A percentile compares a stretch with the other conserved stretches of the same genome.
phyloP scores from a whole-genome alignment of 2,888 invertebrate species.

The Hypselothyrea guttata region DNA sequence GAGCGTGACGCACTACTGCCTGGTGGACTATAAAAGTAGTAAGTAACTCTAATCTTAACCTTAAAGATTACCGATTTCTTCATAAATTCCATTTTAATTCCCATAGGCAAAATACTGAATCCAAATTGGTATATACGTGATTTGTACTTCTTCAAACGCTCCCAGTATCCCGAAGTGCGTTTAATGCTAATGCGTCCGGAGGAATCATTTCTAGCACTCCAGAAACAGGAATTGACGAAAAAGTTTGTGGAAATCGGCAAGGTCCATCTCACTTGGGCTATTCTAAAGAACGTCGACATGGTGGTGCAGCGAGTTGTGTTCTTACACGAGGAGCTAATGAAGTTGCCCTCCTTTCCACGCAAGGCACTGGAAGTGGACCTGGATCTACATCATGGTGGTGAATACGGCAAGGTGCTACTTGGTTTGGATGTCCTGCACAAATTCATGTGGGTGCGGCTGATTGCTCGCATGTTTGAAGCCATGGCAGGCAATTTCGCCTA shows the following conservation, averaged over 20 bases:
- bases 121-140: constrained; percentile 97
- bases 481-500: constrained; percentile 99
- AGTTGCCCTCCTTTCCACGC: constrained; percentile 98
- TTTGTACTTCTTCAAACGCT: constrained; percentile 96
- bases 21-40: constrained; percentile 99
- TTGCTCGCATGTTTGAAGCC: constrained; percentile 97
- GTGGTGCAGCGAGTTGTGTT: constrained; percentile 99
- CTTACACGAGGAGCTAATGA: constrained; percentile 99
- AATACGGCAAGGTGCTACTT: constrained; percentile 93
- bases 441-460: constrained; percentile 98
- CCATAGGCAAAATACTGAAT: constrained; percentile 96
- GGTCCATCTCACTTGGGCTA: constrained; percentile 94
- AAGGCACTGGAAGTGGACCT: constrained; percentile 98
- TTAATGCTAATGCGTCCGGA: constrained; percentile 96
- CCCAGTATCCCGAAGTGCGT: constrained; percentile 98
- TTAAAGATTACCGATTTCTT: no score
- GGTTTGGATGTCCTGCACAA: constrained; percentile 98
- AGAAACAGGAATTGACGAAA: constrained; percentile 93
- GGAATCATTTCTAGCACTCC: constrained; percentile 94
- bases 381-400: constrained; percentile 94
- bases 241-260: constrained; percentile 99
- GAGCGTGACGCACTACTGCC: constrained; percentile 93
- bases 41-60: constrained; percentile 78
- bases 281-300: constrained; percentile 95
- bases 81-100: no score